Percentiles rank a stretch among this genome's conserved stretches.
phyloP scores from a whole-genome alignment of 2,113 vertebrate genomes.

The Aramus guarauna region DNA sequence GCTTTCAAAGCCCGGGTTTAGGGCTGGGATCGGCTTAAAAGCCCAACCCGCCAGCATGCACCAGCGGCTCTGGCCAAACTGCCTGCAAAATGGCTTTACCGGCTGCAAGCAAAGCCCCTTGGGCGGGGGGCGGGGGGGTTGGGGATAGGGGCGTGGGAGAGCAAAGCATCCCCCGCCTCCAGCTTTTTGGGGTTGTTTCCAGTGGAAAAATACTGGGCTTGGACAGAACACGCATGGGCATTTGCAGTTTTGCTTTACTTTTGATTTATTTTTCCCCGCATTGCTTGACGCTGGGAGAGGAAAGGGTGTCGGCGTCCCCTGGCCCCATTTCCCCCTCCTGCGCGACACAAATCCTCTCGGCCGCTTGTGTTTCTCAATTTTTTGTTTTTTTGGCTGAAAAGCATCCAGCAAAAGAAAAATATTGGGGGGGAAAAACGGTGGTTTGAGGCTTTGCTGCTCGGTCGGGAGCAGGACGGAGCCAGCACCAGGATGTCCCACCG shows the following conservation, averaged over 20 bases:
- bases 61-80: background rate
- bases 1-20: background rate
- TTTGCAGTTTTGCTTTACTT: background rate
- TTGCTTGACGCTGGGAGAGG: background rate
- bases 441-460: background rate
- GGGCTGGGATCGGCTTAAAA: background rate
- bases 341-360: background rate
- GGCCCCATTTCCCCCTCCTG: accelerated
- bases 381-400: background rate
- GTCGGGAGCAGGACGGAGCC: background rate
- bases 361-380: background rate
- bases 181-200: background rate
- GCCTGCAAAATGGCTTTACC: slow-evolving; percentile 10
- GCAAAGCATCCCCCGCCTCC: background rate
- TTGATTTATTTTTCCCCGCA: background rate
- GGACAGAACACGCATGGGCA: background rate
- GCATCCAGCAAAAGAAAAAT: background rate
- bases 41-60: background rate
- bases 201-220: background rate
- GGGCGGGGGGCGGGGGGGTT: too few species aligned
- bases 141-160: background rate
- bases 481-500: accelerated
- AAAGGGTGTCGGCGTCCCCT: background rate
- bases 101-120: background rate
- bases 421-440: background rate